Percentiles rank a stretch among this genome's conserved stretches.
phyloP scores from a whole-genome alignment of 2,797 vertebrate species.

The Prionace glauca region DNA sequence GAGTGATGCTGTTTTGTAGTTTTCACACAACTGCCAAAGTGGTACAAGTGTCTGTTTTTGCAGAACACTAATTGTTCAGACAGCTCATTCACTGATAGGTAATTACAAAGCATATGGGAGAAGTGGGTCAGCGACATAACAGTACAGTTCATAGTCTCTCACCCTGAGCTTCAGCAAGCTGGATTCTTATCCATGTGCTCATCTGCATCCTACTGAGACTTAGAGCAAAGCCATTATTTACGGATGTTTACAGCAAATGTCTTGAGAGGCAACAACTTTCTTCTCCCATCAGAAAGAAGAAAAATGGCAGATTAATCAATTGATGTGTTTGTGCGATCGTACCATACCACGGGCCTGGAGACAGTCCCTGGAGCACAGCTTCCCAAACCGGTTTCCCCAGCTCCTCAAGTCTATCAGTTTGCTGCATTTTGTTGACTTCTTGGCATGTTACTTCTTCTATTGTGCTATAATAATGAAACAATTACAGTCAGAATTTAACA shows the following conservation, averaged over 20 bases:
- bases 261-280: not conserved
- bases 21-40: not conserved
- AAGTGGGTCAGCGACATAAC: not conserved
- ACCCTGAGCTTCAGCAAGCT: not conserved
- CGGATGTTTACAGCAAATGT: not conserved
- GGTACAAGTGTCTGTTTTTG: not conserved
- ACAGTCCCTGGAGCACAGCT: not conserved
- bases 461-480: too few species aligned
- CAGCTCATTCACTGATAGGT: conserved; percentile 2
- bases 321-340: not conserved
- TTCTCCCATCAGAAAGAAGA: not conserved
- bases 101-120: not conserved
- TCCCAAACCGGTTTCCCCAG: not conserved
- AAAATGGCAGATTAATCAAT: not conserved
- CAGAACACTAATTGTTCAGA: conserved; percentile 27
- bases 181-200: not conserved
- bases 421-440: not conserved
- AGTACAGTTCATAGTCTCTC: not conserved
- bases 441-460: not conserved
- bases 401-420: not conserved
- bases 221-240: not conserved
- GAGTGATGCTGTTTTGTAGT: not conserved
- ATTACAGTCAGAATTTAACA: too few species aligned
- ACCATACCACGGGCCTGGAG: not conserved
- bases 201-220: not conserved